A percentile compares a stretch with the other conserved stretches of the same genome.
phyloP scores from a whole-genome alignment of 2,888 invertebrate species.

The Acanthococcus lagerstroemiae region DNA sequence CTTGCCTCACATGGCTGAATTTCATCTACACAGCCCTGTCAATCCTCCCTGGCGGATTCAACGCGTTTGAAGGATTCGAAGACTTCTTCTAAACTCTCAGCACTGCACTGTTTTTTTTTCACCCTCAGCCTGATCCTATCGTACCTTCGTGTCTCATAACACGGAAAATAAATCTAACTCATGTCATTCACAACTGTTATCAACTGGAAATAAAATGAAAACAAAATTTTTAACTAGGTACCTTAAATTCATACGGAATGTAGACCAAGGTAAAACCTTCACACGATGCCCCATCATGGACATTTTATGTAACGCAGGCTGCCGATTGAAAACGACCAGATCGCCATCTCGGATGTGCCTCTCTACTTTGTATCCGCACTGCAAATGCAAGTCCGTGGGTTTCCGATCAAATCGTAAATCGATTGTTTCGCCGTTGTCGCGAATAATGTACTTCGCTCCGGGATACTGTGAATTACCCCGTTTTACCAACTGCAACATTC shows the following conservation, averaged over 20 bases:
- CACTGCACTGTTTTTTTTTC: no score
- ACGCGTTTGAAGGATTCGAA: no score
- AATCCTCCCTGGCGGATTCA: no score
- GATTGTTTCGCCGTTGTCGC: conserved; percentile 97
- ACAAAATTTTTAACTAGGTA: conserved; percentile 36
- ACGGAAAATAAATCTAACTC: neutral
- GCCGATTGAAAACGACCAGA: conserved; percentile 97
- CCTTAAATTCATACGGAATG: conserved; percentile 95
- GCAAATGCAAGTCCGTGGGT: conserved; percentile 89
- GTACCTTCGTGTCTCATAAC: no score
- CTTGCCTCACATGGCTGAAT: no score
- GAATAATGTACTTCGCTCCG: conserved; percentile 96
- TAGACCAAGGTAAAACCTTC: conserved; percentile 97
- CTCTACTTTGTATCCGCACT: conserved; percentile 83
- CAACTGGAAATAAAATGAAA: neutral
- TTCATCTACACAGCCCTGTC: no score
- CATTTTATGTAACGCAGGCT: conserved; percentile 99
- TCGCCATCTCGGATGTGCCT: conserved; percentile 96
- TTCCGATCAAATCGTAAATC: conserved; percentile 98
- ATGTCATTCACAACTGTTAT: neutral
- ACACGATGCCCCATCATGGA: conserved; percentile 99
- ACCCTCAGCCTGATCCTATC: no score
- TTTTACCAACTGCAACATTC: conserved; percentile 83
- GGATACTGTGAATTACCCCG: conserved; percentile 98
- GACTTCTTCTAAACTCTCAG: no score